Base-by-base conservation (phyloP, 2,797 vertebrate genomes). In the Aldrovandia affinis region DNA sequence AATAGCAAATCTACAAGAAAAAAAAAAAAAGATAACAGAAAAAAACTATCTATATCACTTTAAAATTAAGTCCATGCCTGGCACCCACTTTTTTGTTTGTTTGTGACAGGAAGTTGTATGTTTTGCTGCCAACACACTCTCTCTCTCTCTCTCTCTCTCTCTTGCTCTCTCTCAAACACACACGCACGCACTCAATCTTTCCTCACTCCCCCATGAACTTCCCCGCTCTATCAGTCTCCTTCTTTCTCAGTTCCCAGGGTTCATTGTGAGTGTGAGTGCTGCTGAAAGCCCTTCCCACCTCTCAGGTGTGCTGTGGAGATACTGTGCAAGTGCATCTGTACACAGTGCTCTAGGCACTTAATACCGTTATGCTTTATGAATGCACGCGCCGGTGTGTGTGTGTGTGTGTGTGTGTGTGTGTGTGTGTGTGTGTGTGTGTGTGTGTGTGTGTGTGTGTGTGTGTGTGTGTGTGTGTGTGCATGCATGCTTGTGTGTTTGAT, bases 101-200 rank as follows among this genome's bases (percentile, higher is more conserved):
- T n/a, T n/a, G n/a, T n/a, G n/a, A n/a, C n/a, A n/a, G n/a, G n/a
- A n/a, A n/a, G n/a, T n/a, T n/a, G 22, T 68, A 44, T 33, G 33
- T 50, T 28, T 10, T 59, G 39, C n/a, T 44, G 15, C 55, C 36
- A 8, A 28, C 6, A 18, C 22, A 5, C 22, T 65, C 2, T 70
- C n/a, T 20, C 25, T 83, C 0, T n/a, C 63, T 79, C 25, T 78
- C 57, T 77, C 52, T 87, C n/a, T n/a, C n/a, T n/a, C n/a, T n/a
- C n/a, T n/a, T n/a, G n/a, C n/a, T n/a, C n/a, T n/a, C n/a, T n/a
- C n/a, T n/a, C n/a, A n/a, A n/a, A n/a, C n/a, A n/a, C n/a, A n/a
- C n/a, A n/a, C n/a, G n/a, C n/a, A n/a, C 12, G 84, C 77, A 77
- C 73, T 88, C 33, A 83, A n/a, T 83, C 42, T 86, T 73, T 82